These are phyloP conservation scores for Bufotes viridis DNA, from an alignment of 2,797 vertebrate species.

Conservation along the genomic window DNA sequence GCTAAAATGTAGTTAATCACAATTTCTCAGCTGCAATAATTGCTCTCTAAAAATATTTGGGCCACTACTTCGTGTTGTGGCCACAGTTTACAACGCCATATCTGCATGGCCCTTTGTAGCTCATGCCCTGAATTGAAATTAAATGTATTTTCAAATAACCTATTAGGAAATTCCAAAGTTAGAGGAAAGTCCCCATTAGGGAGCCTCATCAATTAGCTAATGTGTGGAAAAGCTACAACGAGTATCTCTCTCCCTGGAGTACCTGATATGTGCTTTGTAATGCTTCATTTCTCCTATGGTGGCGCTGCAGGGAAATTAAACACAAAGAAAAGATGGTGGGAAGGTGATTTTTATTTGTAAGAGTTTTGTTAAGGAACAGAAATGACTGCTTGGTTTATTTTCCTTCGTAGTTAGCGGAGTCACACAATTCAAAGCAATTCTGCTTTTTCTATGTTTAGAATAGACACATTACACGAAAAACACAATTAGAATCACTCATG, in stretches of 20 bases:
- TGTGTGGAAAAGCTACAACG: neutral
- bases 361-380: neutral
- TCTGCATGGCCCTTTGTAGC: too few species aligned
- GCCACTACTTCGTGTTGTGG: too few species aligned
- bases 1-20: too few species aligned
- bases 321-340: neutral
- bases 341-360: neutral
- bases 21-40: too few species aligned
- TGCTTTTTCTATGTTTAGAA: neutral
- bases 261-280: neutral
- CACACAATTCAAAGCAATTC: neutral
- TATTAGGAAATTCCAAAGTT: neutral
- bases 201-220: neutral
- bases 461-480: neutral
- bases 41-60: too few species aligned
- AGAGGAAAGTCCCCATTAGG: neutral
- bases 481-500: conserved; percentile 32
- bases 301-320: neutral
- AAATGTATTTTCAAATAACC: neutral
- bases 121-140: neutral
- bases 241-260: neutral
- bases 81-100: too few species aligned
- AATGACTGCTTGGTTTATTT: neutral
- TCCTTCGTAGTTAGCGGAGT: neutral
- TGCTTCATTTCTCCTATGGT: neutral